A percentile compares a stretch with the other conserved stretches of the same genome.
Evolutionary conservation across 2,113 vertebrate species (phyloP).

Genomic region (Ceyx cyanopectus): DNA sequence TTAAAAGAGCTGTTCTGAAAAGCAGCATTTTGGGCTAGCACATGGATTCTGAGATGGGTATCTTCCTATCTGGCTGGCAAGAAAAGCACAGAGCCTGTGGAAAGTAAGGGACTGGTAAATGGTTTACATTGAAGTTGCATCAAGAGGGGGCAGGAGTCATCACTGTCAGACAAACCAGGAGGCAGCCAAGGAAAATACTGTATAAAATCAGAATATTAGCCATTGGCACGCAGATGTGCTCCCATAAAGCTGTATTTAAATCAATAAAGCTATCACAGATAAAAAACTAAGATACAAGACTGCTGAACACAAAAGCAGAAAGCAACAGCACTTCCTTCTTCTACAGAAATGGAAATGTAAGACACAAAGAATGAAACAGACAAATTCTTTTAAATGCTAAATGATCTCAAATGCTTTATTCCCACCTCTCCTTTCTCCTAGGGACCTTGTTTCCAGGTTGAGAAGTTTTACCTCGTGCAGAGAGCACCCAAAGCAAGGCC

Average conservation of each 20-base stretch:
- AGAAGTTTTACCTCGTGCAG: neutral
- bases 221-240: neutral
- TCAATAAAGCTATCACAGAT: too few relatives aligned
- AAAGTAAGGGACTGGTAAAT: constrained; percentile 6
- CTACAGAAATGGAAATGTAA: too few relatives aligned
- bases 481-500: neutral
- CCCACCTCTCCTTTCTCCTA: neutral
- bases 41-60: neutral
- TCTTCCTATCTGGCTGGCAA: neutral
- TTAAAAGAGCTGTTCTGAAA: constrained; percentile 11
- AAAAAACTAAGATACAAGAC: too few relatives aligned
- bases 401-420: neutral
- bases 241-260: too few relatives aligned
- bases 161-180: neutral
- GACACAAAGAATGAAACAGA: too few relatives aligned
- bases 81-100: neutral
- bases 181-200: neutral
- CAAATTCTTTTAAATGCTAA: too few relatives aligned
- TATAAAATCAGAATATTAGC: neutral
- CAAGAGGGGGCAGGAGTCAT: neutral
- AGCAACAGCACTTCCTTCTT: too few relatives aligned
- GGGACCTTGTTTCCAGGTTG: neutral
- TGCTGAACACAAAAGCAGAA: too few relatives aligned
- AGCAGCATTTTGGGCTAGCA: constrained; percentile 5
- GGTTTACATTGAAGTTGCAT: neutral